Conservation (phyloP, 2,113 vertebrate genomes). For the Microcebus murinus region DNA sequence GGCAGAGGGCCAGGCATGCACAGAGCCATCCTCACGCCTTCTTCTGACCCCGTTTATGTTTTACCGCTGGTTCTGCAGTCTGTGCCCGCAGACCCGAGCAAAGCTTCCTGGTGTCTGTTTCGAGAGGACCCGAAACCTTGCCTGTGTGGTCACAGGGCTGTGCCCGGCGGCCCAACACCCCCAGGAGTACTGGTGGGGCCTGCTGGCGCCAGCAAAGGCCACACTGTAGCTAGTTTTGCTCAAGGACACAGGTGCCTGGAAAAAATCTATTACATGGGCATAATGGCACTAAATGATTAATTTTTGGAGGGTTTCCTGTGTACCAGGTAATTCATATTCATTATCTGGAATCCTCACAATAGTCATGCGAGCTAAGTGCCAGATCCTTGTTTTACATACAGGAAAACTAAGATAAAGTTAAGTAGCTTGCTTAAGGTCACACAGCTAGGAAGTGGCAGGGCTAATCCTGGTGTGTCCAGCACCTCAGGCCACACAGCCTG, state of each 20-base stretch:
- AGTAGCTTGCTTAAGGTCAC: too few species aligned
- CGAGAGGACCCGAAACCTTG: background rate
- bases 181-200: background rate
- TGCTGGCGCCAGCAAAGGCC: background rate
- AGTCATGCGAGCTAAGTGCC: background rate
- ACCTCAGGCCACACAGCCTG: accelerated
- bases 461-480: background rate
- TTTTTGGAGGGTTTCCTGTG: background rate
- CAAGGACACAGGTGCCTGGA: background rate
- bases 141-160: background rate
- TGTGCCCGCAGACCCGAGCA: background rate
- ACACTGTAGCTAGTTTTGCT: background rate
- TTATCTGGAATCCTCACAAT: background rate
- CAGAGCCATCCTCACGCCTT: accelerated
- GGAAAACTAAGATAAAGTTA: background rate
- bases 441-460: background rate
- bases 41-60: too few species aligned
- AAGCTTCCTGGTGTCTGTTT: background rate
- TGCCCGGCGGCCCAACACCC: background rate
- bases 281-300: background rate
- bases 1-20: accelerated
- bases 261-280: accelerated
- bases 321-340: background rate
- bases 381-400: background rate
- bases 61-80: background rate